Evolutionary conservation across 2,888 invertebrate species (phyloP).

Genomic region (Caenorhabditis sp.): DNA sequence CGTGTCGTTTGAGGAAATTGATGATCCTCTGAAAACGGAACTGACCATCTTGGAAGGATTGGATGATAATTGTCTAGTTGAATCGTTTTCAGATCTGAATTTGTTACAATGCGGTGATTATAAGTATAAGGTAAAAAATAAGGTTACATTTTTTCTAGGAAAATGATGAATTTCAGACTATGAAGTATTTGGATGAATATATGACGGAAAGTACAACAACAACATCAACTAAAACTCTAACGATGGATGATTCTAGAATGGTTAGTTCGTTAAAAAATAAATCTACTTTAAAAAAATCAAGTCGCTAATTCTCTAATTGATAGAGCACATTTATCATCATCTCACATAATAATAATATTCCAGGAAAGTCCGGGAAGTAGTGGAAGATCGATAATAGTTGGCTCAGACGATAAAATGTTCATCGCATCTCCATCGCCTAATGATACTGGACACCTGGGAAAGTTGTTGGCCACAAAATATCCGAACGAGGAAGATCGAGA

Average conservation of each 20-base stretch:
- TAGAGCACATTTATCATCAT: background rate
- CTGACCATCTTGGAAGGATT: slow-evolving; percentile 44
- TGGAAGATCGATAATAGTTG: slow-evolving; percentile 23
- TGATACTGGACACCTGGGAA: slow-evolving; percentile 31
- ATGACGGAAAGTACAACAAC: slow-evolving; percentile 51
- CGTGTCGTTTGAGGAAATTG: slow-evolving; percentile 64
- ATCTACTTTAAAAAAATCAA: too few species aligned
- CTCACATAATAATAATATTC: background rate
- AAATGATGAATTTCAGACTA: slow-evolving; percentile 1
- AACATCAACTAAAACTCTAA: slow-evolving; percentile 46
- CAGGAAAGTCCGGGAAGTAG: slow-evolving; percentile 29
- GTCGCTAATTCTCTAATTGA: too few species aligned
- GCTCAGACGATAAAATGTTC: slow-evolving; percentile 1
- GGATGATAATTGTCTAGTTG: slow-evolving; percentile 18
- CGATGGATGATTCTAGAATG: slow-evolving; percentile 43
- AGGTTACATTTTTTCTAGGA: background rate
- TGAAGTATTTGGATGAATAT: slow-evolving; percentile 52
- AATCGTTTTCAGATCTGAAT: slow-evolving; percentile 23
- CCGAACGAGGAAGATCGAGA: slow-evolving; percentile 37
- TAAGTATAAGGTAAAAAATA: slow-evolving; percentile 21
- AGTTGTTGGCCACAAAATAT: slow-evolving; percentile 28
- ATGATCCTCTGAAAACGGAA: slow-evolving; percentile 57
- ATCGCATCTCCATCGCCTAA: slow-evolving; percentile 37
- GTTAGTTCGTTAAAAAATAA: background rate
- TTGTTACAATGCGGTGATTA: slow-evolving; percentile 24